Conservation (phyloP, 1,140 invertebrate genomes). For the Latrodectus geometricus region DNA sequence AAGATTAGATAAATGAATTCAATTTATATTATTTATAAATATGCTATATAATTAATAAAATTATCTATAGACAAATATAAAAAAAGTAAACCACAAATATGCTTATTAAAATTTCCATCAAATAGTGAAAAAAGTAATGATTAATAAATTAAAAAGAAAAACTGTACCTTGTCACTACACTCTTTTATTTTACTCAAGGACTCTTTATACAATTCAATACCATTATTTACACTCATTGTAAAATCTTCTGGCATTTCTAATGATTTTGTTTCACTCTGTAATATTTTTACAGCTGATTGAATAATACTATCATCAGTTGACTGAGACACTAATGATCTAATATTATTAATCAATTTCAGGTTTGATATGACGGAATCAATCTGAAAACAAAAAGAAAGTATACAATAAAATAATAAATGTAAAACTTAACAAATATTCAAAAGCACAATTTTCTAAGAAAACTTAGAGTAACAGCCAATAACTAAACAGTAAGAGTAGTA, state of each 20-base stretch:
- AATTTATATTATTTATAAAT: no score
- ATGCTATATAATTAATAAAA: no score
- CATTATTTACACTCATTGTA: neutral
- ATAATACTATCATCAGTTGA: slow-evolving; percentile 52
- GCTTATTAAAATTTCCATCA: no score
- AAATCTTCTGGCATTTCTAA: neutral
- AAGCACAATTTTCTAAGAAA: no score
- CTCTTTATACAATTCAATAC: neutral
- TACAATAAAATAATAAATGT: no score
- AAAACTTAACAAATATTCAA: no score
- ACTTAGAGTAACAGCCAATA: no score
- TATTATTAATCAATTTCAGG: slow-evolving; percentile 40
- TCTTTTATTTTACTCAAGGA: slow-evolving; percentile 22
- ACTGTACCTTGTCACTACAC: neutral
- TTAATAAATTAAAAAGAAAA: neutral
- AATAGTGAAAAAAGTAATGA: no score
- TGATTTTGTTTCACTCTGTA: slow-evolving; percentile 18
- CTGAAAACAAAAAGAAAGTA: neutral
- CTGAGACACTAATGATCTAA: slow-evolving; percentile 20
- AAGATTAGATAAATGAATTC: no score
- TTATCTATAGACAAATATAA: no score
- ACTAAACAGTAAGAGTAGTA: no score
- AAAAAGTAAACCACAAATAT: no score
- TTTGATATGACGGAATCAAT: slow-evolving; percentile 36
- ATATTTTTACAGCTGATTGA: slow-evolving; percentile 10